phyloP scores from a whole-genome alignment of 37 sponge, comb jelly and placozoan genomes.

The Oopsacas minuta region DNA sequence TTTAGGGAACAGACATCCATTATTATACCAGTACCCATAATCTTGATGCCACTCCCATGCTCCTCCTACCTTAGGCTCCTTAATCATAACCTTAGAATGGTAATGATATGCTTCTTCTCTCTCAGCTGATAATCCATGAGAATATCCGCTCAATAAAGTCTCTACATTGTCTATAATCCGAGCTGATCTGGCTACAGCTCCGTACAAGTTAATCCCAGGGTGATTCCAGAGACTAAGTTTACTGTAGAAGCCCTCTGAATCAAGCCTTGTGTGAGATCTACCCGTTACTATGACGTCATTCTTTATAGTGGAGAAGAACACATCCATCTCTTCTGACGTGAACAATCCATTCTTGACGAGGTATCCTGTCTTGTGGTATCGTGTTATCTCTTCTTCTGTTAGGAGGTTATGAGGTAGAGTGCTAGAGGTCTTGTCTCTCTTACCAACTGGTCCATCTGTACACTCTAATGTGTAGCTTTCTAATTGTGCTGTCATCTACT shows the following conservation, averaged over 20 bases:
- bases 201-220: conserved; percentile 62
- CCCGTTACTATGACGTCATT: conserved; percentile 37
- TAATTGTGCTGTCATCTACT: not conserved
- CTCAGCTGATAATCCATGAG: not conserved
- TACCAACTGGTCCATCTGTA: not conserved
- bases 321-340: conserved; percentile 35
- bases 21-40: conserved; percentile 93
- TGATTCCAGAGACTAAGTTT: conserved; percentile 69
- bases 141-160: not conserved
- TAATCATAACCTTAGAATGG: conserved; percentile 91
- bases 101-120: conserved; percentile 91
- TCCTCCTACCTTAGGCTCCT: conserved; percentile 81
- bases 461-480: not conserved
- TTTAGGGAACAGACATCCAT: conserved; percentile 75
- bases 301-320: conserved; percentile 32
- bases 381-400: conserved; percentile 21
- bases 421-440: not conserved
- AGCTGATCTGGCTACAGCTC: conserved; percentile 67
- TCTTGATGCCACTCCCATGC: conserved; percentile 92
- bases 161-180: conserved; percentile 61
- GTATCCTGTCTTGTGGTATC: conserved; percentile 24
- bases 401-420: not conserved
- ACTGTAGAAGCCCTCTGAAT: conserved; percentile 49
- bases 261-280: conserved; percentile 35
- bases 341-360: conserved; percentile 18